A percentile compares a stretch with the other conserved stretches of the same genome.
Evolutionary conservation across 2,113 vertebrate genomes (phyloP).

Genomic region (Procavia capensis): DNA sequence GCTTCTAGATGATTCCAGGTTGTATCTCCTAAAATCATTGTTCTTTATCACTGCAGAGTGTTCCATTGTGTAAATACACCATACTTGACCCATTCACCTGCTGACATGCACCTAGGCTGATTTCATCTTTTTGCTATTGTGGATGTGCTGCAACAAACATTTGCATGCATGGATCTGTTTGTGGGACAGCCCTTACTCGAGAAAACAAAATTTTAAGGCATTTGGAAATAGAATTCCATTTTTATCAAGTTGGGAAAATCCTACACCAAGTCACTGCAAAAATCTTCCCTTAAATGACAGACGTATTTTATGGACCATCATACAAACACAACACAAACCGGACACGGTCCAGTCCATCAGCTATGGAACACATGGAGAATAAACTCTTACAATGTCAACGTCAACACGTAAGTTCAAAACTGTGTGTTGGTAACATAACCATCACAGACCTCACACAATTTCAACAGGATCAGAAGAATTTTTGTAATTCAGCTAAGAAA

Average conservation of each 20-base stretch:
- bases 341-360: not conserved
- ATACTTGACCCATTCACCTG: too few relatives aligned
- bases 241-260: not conserved
- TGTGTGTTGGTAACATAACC: not conserved
- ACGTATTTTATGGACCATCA: not conserved
- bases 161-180: too few relatives aligned
- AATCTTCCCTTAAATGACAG: not conserved
- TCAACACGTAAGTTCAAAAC: slow-evolving; percentile 31
- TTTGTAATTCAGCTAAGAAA: not conserved
- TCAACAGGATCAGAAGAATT: not conserved
- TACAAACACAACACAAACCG: not conserved
- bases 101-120: too few relatives aligned
- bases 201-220: not conserved
- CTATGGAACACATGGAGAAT: not conserved
- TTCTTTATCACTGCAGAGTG: too few relatives aligned
- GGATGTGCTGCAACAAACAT: too few relatives aligned
- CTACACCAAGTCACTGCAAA: not conserved
- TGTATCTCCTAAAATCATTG: too few relatives aligned
- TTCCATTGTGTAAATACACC: too few relatives aligned
- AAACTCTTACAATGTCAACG: not conserved
- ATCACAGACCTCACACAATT: not conserved
- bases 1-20: too few relatives aligned
- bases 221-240: slow-evolving; percentile 27
- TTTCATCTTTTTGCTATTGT: too few relatives aligned
- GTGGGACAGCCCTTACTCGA: too few relatives aligned